phyloP scores from a whole-genome alignment of 2,888 invertebrate genomes.

The Reticulitermes lucifugus region DNA sequence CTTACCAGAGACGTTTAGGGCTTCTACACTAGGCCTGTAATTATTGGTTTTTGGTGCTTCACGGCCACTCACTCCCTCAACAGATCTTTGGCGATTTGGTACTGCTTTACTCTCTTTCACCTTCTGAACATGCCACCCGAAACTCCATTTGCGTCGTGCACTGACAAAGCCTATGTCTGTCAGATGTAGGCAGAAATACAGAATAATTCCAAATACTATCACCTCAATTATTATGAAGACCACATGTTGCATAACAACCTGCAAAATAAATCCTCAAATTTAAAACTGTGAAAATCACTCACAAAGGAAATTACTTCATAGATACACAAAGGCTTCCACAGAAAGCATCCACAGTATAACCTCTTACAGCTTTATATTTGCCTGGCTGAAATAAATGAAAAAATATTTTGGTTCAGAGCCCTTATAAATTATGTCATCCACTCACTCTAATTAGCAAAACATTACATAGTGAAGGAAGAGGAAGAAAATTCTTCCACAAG shows the following conservation, averaged over 20 bases:
- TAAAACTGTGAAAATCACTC: background rate
- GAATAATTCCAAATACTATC: constrained; percentile 60
- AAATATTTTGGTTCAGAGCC: no score
- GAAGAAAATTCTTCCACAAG: background rate
- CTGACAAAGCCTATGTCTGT: constrained; percentile 62
- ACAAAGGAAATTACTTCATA: background rate
- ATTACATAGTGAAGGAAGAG: background rate
- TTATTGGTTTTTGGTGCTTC: constrained; percentile 64
- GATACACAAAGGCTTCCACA: no score
- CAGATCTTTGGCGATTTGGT: constrained; percentile 54
- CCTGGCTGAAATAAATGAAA: no score
- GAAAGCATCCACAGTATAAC: no score
- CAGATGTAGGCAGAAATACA: constrained; percentile 66
- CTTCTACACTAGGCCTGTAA: constrained; percentile 77
- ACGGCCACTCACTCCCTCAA: constrained; percentile 72
- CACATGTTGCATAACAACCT: constrained; percentile 59
- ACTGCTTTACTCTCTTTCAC: constrained; percentile 46
- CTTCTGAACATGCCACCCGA: constrained; percentile 51
- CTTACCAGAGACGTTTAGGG: constrained; percentile 63
- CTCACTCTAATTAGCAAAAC: background rate
- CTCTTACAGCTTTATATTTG: no score
- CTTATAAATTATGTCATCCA: no score
- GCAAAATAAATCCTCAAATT: constrained; percentile 3
- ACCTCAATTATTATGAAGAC: constrained; percentile 59
- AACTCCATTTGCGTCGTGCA: constrained; percentile 55